These are phyloP conservation scores for Marcusenius ussheri DNA, from an alignment of 2,113 vertebrate genomes.

Conservation along the genomic window DNA sequence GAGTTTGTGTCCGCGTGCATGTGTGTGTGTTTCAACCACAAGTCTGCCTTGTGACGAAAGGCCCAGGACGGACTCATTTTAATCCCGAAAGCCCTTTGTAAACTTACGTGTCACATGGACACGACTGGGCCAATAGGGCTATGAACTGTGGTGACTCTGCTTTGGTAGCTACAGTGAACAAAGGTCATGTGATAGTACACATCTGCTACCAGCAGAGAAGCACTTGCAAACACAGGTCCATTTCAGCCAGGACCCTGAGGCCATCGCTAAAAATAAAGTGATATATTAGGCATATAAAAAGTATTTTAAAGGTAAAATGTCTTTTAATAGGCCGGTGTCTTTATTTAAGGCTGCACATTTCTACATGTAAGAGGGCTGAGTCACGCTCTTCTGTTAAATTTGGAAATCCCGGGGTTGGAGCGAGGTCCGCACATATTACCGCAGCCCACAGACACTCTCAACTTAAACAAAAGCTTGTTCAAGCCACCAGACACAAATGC, in stretches of 20 bases:
- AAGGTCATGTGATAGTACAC: neutral
- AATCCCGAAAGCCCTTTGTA: neutral
- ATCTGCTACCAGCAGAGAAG: neutral
- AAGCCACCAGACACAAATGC: neutral
- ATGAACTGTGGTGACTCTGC: neutral
- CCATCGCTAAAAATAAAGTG: neutral
- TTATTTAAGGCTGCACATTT: neutral
- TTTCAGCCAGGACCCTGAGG: neutral
- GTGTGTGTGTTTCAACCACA: neutral
- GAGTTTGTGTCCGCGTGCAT: neutral
- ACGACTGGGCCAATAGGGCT: neutral
- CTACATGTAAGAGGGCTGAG: neutral
- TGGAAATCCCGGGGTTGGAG: neutral
- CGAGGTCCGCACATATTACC: neutral
- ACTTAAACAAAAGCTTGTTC: neutral
- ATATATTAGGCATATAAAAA: neutral
- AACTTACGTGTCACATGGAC: neutral
- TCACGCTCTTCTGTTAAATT: neutral
- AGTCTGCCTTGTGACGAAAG: neutral
- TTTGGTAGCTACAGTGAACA: neutral
- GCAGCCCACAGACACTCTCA: neutral
- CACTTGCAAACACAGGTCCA: neutral
- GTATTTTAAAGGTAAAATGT: slow-evolving; percentile 17
- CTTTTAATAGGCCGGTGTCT: slow-evolving; percentile 22
- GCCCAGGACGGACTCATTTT: neutral